Evolutionary conservation across 1,140 invertebrate species (phyloP), one percentile per base, ranked within the genome.

Genomic region (Conus ventricosus): DNA sequence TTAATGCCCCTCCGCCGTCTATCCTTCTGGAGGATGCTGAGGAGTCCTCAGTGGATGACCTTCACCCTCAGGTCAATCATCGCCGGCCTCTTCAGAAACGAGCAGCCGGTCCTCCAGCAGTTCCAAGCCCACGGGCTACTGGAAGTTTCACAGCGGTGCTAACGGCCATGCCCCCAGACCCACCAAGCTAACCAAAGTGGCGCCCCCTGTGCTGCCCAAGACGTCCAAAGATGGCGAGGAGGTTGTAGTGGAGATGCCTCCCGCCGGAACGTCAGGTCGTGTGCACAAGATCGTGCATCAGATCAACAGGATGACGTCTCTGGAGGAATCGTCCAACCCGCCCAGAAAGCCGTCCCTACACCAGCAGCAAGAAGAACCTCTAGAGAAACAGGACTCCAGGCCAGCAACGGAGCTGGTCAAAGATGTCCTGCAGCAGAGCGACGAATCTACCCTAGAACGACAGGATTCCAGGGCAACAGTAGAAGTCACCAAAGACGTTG

Each of bases 241-340:
- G 54, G 84, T 27, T 20, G 71, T 6, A 4, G 60, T 81, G 60
- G 55, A 84, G 25, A 27, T 88, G 51, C 39, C 60, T n/a, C 27
- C 81, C 20, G 57, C 63, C 25, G 67, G 63, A 8, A 54, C 53
- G 5, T 54, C 57, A 23, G 53, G 85, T 10, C 75, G 53, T 23
- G 78, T 89, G 75, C 57, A 27, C 13, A 54, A 71, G 51, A 60
- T 87, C 53, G 82, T 84, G 39, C 75, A 81, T n/a, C 75, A 80
- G 75, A 87, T 87, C 55, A 81, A 87, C 78, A 51, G 76, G 76
- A 60, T n/a, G 55, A n/a, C 63, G 54, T 84, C 83, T 6, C 25
- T 60, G 23, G 83, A 84, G 25, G 76, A 78, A 15, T 25, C 20
- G 7, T 13, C 63, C 57, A 8, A 60, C 57, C 55, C 5, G 8